A percentile compares a stretch with the other conserved stretches of the same genome.
phyloP scores from a whole-genome alignment of 2,888 invertebrate species.

The Amorpha juglandis region DNA sequence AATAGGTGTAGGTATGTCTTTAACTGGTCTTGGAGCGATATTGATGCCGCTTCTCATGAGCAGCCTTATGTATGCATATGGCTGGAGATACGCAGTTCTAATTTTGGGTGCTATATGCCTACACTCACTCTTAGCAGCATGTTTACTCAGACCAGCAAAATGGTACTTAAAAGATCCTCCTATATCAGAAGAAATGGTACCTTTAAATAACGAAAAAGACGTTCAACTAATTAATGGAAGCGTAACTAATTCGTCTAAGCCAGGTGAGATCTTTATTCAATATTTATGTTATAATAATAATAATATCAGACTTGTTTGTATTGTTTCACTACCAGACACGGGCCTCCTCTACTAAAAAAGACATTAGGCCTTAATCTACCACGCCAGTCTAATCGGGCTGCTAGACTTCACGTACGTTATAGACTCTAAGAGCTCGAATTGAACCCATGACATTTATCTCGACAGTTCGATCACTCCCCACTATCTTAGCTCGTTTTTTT shows the following conservation, averaged over 20 bases:
- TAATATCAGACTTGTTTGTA: too few relatives aligned
- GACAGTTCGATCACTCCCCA: too few relatives aligned
- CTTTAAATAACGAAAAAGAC: conserved; percentile 61
- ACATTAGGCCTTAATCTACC: too few relatives aligned
- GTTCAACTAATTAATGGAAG: conserved; percentile 64
- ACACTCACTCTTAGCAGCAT: conserved; percentile 84
- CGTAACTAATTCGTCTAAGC: conserved; percentile 55
- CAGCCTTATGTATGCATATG: conserved; percentile 81
- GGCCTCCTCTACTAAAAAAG: too few relatives aligned
- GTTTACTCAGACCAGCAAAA: conserved; percentile 87
- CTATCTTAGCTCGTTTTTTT: background rate
- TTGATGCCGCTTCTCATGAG: conserved; percentile 86
- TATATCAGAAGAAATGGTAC: conserved; percentile 60
- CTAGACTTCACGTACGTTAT: too few relatives aligned
- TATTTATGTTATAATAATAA: too few relatives aligned
- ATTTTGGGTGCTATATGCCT: conserved; percentile 86
- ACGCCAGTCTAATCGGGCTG: too few relatives aligned
- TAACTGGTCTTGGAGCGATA: conserved; percentile 88
- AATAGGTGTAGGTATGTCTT: conserved; percentile 85
- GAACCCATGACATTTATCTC: too few relatives aligned
- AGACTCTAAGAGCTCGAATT: too few relatives aligned
- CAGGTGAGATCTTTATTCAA: conserved; percentile 46
- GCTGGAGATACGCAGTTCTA: conserved; percentile 85
- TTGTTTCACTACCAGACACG: too few relatives aligned
- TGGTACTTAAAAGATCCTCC: conserved; percentile 84